Evolutionary conservation across 1,140 invertebrate species (phyloP), one percentile per base, ranked within the genome.

Genomic region (Cydia strobilella): DNA sequence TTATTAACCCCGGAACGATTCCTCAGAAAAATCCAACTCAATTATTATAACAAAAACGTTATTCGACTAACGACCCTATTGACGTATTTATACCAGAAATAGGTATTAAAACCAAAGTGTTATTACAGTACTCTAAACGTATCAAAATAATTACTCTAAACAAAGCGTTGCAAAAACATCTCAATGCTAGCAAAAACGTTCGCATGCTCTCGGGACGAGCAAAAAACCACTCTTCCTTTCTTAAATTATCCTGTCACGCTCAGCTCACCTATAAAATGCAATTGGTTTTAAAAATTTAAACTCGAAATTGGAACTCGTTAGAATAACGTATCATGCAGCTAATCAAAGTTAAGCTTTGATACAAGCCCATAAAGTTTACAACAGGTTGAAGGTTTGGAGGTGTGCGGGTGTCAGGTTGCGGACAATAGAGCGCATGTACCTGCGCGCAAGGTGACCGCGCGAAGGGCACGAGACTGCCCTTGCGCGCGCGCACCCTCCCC

Each of bases 231-330:
- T 87, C 86, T 87, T 88, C 86, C 86, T 86, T 88, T 86, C 88
- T 80, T 91, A 91, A 90, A 92, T 92, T 92, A 92, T 91, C 88
- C 90, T 90, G 90, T 92, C 90, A 92, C 86, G 90, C 85, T 89
- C 82, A 90, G 90, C 85, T 89, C 82, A 90, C 83, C 87, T 90
- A 92, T 90, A 90, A 90, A 91, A 89, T 89, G 90, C 90, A 92
- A 92, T 92, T 90, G 90, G 82, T 90, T 85, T 88, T 84, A 88
- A 90, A 82, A 80, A 81, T 82, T 79, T 79, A 80, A 79, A 79
- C 76, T 75, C 75, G 79, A 85, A 90, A 90, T 89, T 87, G 84
- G 82, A 86, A 90, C 86, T 89, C 84, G 86, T 90, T 89, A 90
- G 86, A 90, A 83, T 86, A 87, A 84, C 78, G 76, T 84, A 80